Conservation (phyloP, 2,888 invertebrate species). For the Patella caerulea region DNA sequence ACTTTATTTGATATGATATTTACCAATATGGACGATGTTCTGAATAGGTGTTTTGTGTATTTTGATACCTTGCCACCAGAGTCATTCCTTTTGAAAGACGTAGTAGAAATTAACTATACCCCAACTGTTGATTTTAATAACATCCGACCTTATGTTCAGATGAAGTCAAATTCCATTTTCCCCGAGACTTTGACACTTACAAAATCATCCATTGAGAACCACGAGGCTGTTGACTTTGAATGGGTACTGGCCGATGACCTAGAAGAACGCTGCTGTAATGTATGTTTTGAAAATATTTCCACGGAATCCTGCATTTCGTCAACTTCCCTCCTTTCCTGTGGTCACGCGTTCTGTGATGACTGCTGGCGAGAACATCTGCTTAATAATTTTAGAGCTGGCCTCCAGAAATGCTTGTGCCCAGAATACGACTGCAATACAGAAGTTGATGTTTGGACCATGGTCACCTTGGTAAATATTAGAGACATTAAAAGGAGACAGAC, state of each 20-base stretch:
- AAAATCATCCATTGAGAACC: neutral
- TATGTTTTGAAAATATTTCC: neutral
- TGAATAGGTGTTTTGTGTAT: neutral
- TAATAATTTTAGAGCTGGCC: conserved; percentile 23
- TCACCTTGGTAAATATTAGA: conserved; percentile 33
- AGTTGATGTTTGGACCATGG: conserved; percentile 27
- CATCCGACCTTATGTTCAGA: neutral
- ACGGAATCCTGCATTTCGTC: conserved; percentile 7
- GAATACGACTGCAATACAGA: conserved; percentile 33
- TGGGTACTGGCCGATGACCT: neutral
- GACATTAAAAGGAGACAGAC: conserved; percentile 24
- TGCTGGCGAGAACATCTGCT: conserved; percentile 36
- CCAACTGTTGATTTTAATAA: too few relatives aligned
- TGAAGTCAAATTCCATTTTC: conserved; percentile 10
- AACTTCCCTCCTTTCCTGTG: conserved; percentile 32
- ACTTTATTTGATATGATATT: conserved; percentile 14
- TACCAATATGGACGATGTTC: neutral
- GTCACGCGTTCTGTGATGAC: conserved; percentile 37
- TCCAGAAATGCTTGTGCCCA: conserved; percentile 31
- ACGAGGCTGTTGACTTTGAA: neutral
- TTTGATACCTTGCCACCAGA: neutral
- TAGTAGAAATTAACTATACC: neutral
- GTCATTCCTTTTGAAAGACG: neutral
- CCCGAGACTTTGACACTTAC: neutral
- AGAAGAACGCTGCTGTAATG: conserved; percentile 12